Conservation (phyloP, 2,888 invertebrate genomes). For the Standfussiana lucernea region DNA sequence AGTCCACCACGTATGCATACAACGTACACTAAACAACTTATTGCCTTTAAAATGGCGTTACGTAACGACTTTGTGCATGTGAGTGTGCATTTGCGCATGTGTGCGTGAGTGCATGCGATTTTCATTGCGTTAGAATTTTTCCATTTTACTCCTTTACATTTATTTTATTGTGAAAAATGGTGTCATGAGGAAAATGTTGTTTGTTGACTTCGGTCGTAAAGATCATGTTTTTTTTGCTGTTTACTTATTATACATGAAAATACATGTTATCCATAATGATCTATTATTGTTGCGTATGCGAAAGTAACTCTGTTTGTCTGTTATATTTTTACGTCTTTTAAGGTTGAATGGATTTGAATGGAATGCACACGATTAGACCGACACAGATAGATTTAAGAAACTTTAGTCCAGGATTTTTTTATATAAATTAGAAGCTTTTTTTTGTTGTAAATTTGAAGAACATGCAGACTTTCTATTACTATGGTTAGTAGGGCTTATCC, state of each 20-base stretch:
- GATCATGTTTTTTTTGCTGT: constrained; percentile 15
- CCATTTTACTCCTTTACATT: constrained; percentile 67
- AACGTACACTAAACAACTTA: constrained; percentile 81
- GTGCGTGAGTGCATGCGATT: constrained; percentile 64
- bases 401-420: neutral
- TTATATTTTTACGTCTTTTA: constrained; percentile 6
- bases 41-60: constrained; percentile 83
- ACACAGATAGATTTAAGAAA: neutral
- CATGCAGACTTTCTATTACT: too few relatives aligned
- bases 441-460: too few relatives aligned
- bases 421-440: too few relatives aligned
- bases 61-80: constrained; percentile 71
- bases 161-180: constrained; percentile 59
- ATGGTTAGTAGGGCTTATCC: too few relatives aligned
- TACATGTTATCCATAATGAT: neutral
- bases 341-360: too few relatives aligned
- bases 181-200: constrained; percentile 55
- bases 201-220: constrained; percentile 21
- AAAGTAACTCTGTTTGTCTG: neutral
- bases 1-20: constrained; percentile 73
- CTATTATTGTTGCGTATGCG: neutral
- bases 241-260: neutral
- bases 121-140: constrained; percentile 74
- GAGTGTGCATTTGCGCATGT: constrained; percentile 51
- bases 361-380: neutral